Percentiles rank a stretch among this genome's conserved stretches.
Conservation (phyloP, 2,797 vertebrate genomes). For the Holocentrus rufus region DNA sequence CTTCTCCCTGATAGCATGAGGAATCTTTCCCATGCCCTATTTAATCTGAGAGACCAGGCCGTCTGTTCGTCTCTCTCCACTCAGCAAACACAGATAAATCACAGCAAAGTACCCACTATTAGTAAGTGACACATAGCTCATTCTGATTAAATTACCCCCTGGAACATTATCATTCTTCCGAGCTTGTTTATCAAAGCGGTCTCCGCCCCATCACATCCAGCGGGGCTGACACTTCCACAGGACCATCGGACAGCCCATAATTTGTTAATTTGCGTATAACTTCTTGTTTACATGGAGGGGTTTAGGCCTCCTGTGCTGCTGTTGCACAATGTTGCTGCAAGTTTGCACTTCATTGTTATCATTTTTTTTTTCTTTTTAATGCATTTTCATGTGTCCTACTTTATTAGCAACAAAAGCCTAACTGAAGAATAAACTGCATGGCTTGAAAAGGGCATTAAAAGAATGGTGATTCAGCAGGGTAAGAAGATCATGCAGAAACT, state of each 20-base stretch:
- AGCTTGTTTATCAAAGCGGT: slow-evolving; percentile 66
- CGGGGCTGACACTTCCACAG: slow-evolving; percentile 34
- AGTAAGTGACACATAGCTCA: slow-evolving; percentile 80
- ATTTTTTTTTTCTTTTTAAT: neutral
- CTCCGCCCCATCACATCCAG: slow-evolving; percentile 52
- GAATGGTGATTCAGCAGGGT: neutral
- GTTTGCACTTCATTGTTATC: neutral
- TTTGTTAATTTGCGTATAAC: slow-evolving; percentile 63
- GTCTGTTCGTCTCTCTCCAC: slow-evolving; percentile 77
- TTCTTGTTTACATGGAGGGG: slow-evolving; percentile 20
- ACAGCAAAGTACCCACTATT: slow-evolving; percentile 81
- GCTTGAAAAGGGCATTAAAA: neutral
- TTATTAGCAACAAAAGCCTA: neutral
- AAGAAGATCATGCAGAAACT: neutral
- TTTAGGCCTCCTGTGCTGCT: neutral
- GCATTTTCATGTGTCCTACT: neutral
- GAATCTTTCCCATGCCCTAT: slow-evolving; percentile 76
- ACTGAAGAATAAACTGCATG: neutral
- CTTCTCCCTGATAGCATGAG: slow-evolving; percentile 69
- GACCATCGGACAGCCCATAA: slow-evolving; percentile 42
- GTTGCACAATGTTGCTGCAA: neutral
- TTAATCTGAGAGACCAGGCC: slow-evolving; percentile 74
- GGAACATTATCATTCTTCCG: slow-evolving; percentile 74
- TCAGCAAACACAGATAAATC: slow-evolving; percentile 84
- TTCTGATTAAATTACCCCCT: slow-evolving; percentile 81